Conservation (phyloP, 2,888 invertebrate species). For the Pilophorus perplexus region DNA sequence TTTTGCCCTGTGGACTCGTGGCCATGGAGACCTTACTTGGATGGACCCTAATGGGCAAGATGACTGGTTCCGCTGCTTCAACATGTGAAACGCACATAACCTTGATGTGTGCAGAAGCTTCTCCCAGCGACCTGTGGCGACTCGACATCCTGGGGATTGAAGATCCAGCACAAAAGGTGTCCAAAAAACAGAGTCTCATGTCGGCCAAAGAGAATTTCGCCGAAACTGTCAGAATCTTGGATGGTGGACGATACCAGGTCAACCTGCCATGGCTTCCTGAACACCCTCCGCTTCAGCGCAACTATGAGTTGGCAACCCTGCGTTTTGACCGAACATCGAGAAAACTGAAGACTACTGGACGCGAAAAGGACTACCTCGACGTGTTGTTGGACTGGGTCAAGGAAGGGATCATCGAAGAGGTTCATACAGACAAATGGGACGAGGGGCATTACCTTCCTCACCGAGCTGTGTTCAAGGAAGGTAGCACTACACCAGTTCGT, state of each 20-base stretch:
- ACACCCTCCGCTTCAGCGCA: constrained; percentile 8
- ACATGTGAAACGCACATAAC: no score
- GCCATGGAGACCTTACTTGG: no score
- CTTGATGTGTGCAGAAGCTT: no score
- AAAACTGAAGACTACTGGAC: background rate
- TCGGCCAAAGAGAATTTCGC: no score
- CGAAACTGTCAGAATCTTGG: constrained; percentile 8
- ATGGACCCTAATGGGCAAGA: no score
- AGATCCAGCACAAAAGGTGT: no score
- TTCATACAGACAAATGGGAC: background rate
- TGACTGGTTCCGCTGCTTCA: no score
- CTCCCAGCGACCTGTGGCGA: no score
- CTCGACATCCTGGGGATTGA: no score
- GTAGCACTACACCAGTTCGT: constrained; percentile 9
- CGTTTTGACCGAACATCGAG: background rate
- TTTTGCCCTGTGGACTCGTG: background rate
- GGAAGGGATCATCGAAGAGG: constrained; percentile 29
- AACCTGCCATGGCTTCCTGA: constrained; percentile 22
- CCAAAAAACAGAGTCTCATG: no score
- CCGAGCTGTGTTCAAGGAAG: constrained; percentile 29
- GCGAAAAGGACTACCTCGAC: background rate
- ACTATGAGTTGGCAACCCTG: constrained; percentile 2
- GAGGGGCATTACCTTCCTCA: constrained; percentile 33
- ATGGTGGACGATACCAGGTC: constrained; percentile 21
- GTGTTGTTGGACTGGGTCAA: constrained; percentile 31